Evolutionary conservation across 2,888 invertebrate genomes (phyloP), one percentile per base, ranked within the genome.

Genomic region (Boloria selene): DNA sequence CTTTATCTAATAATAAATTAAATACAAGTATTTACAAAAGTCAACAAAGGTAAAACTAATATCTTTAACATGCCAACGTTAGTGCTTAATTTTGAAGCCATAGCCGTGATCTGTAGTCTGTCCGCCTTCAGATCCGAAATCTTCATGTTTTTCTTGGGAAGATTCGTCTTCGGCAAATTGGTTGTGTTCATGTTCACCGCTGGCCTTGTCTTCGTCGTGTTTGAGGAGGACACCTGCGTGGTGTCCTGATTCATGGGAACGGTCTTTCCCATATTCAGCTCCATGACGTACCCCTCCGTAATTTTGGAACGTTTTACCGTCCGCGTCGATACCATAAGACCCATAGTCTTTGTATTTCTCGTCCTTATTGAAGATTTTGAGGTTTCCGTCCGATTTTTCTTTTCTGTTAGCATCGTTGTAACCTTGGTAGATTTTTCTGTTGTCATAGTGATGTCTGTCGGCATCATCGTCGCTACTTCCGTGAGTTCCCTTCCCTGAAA

Each of bases 291-390:
- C 90, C 69, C 90, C 86, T 47, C 90, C 93, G 79, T 94, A 92
- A 79, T 94, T 94, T 73, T 93, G 87, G 81, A 93, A 93, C 78
- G 93, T 95, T 72, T 93, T 91, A 74, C 93, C 85, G 80, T 22
- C 22, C 22, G 22, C 22, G 22, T 94, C 93, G 65, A 93, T 92
- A 75, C 94, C 95, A 91, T 95, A 95, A 78, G 58, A 53, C 7
- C 94, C 94, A 74, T 95, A 94, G 78, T 95, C 94, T 84, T 95
- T 95, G 80, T 95, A 53, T 17, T 31, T 5, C 95, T 95, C 95
- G 81, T 94, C 93, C 80, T 94, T 61, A 47, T 64, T 66, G 67
- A 61, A 95, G 69, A 94, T 93, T 76, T 94, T 95, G 83, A 95
- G 95, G 87, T 92, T 95, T 74, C 95, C 95, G 68, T 93, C 93